A percentile compares a stretch with the other conserved stretches of the same genome.
phyloP scores from a whole-genome alignment of 2,888 invertebrate genomes.

The Agonopterix alstromeriana region DNA sequence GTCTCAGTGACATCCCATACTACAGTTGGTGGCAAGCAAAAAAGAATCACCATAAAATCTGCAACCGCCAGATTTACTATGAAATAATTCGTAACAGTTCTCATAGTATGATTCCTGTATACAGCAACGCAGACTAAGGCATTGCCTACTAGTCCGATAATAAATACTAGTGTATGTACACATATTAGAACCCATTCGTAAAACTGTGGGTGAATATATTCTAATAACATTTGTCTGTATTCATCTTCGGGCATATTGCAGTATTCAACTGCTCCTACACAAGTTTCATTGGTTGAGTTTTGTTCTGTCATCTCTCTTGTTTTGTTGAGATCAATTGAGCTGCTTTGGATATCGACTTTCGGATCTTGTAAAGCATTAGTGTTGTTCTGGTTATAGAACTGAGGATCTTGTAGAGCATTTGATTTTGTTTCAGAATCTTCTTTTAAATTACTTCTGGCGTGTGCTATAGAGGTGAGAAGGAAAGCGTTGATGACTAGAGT shows the following conservation, averaged over 20 bases:
- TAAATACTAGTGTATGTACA: slow-evolving; percentile 85
- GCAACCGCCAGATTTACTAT: slow-evolving; percentile 92
- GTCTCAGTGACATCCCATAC: slow-evolving; percentile 95
- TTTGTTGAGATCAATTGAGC: neutral
- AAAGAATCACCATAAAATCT: slow-evolving; percentile 91
- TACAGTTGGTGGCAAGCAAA: slow-evolving; percentile 92
- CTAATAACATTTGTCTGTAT: slow-evolving; percentile 76
- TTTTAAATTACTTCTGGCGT: neutral
- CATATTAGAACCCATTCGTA: slow-evolving; percentile 88
- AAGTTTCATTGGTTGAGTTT: slow-evolving; percentile 30
- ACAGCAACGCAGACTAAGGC: slow-evolving; percentile 92
- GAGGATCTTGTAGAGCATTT: neutral
- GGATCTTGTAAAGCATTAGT: neutral
- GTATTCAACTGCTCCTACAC: slow-evolving; percentile 55
- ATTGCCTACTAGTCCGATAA: slow-evolving; percentile 90
- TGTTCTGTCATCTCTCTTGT: neutral
- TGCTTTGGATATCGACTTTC: no score
- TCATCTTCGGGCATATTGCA: slow-evolving; percentile 75
- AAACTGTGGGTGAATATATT: slow-evolving; percentile 81
- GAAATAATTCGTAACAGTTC: slow-evolving; percentile 95
- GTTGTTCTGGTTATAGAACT: neutral
- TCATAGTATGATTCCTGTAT: slow-evolving; percentile 89
- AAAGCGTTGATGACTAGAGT: no score
- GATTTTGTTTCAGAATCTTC: neutral
- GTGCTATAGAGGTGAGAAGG: no score